These are phyloP conservation scores for Corapipo altera DNA, from an alignment of 2,113 vertebrate genomes.

Conservation along the genomic window DNA sequence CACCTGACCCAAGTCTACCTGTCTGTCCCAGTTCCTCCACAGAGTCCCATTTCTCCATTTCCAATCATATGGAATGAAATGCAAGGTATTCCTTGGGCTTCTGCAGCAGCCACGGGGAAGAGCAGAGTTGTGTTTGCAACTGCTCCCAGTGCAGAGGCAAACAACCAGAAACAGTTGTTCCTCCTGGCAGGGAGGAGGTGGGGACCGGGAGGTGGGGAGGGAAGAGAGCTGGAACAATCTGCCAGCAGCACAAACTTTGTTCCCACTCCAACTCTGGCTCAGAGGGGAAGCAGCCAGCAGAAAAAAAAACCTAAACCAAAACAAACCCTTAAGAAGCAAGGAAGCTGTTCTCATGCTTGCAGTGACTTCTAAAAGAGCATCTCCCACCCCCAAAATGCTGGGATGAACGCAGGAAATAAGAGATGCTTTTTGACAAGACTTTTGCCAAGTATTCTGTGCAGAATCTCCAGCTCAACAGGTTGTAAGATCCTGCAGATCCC, in stretches of 20 bases:
- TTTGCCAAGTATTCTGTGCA: background rate
- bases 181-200: conserved; percentile 27
- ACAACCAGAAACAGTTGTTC: conserved; percentile 10
- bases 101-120: background rate
- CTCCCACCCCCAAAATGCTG: background rate
- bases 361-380: background rate
- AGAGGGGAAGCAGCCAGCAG: conserved; percentile 33
- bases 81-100: background rate
- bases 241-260: conserved; percentile 47
- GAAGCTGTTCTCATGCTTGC: background rate
- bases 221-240: conserved; percentile 23
- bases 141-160: background rate
- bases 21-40: background rate
- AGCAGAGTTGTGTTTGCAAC: background rate
- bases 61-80: background rate
- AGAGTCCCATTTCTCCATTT: background rate
- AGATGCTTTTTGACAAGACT: background rate
- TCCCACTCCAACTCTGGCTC: conserved; percentile 41
- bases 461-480: background rate
- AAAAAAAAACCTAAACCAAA: background rate
- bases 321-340: background rate
- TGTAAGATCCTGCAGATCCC: background rate
- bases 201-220: conserved; percentile 46
- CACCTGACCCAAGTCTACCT: background rate
- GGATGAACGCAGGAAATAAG: background rate